Evolutionary conservation across 2,888 invertebrate genomes (phyloP), one percentile per base, ranked within the genome.

Genomic region (Drosophila paramelanica): DNA sequence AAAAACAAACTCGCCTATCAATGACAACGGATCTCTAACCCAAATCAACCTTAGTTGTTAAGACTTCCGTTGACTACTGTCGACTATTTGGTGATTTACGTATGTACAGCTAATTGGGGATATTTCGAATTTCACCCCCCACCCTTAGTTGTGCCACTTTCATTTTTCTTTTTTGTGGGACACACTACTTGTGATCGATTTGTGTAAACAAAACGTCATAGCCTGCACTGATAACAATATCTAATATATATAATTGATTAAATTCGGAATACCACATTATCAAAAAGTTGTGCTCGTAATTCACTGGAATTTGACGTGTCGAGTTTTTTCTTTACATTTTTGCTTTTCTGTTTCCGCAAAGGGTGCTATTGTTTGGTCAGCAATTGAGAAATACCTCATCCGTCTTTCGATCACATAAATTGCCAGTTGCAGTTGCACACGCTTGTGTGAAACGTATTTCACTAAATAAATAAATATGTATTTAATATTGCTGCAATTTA

Each of bases 161-260:
- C 59, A 56, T 61, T 66, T 49, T 47, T 41, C n/a, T 25, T 36
- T 56, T 56, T 73, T 60, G 33, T 1, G 42, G 52, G 20, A 5
- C 39, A 60, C 17, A 17, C 36, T 42, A 10, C 43, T 39, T 31
- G 41, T 84, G 86, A 84, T 84, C 83, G 83, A 88, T 84, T 79
- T 82, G 88, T 82, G 60, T 69, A 88, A 88, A 84, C 83, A 88
- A 71, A 62, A 69, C 68, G 79, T 65, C 71, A 77, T 43, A 33
- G 14, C 13, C 13, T 61, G 45, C 56, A 42, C 61, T 49, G 88
- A 77, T 79, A 79, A 68, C 59, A 67, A 58, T 56, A 52, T 43
- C 61, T 43, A 60, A 53, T 77, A 86, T 69, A 82, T 59, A 75
- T 88, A 83, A 86, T 85, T 83, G 88, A 83, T 88, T 77, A 88